Evolutionary conservation across 2,888 invertebrate species (phyloP).

Genomic region (Girardia tigrina): DNA sequence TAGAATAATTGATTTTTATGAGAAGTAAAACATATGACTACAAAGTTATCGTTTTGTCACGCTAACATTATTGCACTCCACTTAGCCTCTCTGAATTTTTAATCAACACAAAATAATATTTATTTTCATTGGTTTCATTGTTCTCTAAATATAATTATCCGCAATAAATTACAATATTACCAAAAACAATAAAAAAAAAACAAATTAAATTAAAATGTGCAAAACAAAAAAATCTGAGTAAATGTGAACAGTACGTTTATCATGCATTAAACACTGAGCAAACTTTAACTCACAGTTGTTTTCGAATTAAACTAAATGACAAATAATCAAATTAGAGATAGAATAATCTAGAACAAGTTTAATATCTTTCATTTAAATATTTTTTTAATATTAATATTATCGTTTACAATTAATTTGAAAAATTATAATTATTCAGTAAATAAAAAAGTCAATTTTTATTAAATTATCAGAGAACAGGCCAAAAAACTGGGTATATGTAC

Average conservation of each 20-base stretch:
- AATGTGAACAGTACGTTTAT: too few relatives aligned
- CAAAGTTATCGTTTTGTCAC: constrained; percentile 16
- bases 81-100: constrained; percentile 23
- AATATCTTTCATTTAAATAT: too few relatives aligned
- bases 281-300: neutral
- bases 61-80: constrained; percentile 20
- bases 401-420: too few relatives aligned
- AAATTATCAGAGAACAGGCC: too few relatives aligned
- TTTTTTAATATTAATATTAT: too few relatives aligned
- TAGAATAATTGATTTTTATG: constrained; percentile 20
- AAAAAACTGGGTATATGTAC: too few relatives aligned
- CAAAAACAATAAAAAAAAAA: neutral
- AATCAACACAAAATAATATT: neutral
- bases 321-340: too few relatives aligned
- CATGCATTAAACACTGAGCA: neutral
- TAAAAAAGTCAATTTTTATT: too few relatives aligned
- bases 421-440: too few relatives aligned
- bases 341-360: too few relatives aligned
- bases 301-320: neutral
- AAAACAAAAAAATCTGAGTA: neutral
- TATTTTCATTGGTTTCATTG: constrained; percentile 14
- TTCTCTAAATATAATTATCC: neutral
- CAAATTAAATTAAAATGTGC: neutral
- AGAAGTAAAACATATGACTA: constrained; percentile 20
- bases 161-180: neutral